A percentile compares a stretch with the other conserved stretches of the same genome.
Evolutionary conservation across 2,113 vertebrate genomes (phyloP).

Genomic region (Pygoscelis antarcticus): DNA sequence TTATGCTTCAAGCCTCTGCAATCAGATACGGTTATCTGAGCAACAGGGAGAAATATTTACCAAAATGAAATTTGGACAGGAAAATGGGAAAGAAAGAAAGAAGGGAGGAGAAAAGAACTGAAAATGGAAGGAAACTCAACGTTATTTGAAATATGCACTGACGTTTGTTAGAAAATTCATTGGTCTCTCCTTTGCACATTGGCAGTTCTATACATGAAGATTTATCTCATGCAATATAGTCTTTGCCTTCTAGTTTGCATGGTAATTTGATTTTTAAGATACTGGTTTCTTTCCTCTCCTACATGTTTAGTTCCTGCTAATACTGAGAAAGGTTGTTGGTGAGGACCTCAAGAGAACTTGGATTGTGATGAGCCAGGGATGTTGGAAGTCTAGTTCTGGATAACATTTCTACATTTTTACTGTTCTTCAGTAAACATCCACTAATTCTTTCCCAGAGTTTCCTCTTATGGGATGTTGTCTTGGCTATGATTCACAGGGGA

Average conservation of each 20-base stretch:
- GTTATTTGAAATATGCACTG: not conserved
- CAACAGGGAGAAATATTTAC: slow-evolving; percentile 38
- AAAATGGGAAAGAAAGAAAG: not conserved
- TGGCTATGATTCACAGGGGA: not conserved
- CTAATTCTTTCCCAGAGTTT: not conserved
- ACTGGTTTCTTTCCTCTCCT: not conserved
- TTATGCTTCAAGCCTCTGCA: not conserved
- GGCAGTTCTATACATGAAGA: not conserved
- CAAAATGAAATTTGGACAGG: not conserved
- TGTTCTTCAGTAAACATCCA: not conserved
- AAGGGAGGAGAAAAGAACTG: not conserved
- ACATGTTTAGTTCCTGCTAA: not conserved
- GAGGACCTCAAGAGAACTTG: not conserved
- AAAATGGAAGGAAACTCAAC: not conserved
- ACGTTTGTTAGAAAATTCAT: not conserved
- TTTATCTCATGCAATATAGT: not conserved
- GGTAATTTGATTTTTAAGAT: not conserved
- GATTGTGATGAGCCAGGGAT: not conserved
- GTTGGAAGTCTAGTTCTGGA: not conserved
- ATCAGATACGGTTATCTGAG: not conserved
- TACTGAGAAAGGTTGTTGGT: not conserved
- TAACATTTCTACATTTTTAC: not conserved
- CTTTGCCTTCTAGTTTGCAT: not conserved
- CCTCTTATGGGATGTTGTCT: not conserved
- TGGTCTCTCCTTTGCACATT: not conserved